Evolutionary conservation across 2,888 invertebrate genomes (phyloP).

Genomic region (Tetragonisca angustula): DNA sequence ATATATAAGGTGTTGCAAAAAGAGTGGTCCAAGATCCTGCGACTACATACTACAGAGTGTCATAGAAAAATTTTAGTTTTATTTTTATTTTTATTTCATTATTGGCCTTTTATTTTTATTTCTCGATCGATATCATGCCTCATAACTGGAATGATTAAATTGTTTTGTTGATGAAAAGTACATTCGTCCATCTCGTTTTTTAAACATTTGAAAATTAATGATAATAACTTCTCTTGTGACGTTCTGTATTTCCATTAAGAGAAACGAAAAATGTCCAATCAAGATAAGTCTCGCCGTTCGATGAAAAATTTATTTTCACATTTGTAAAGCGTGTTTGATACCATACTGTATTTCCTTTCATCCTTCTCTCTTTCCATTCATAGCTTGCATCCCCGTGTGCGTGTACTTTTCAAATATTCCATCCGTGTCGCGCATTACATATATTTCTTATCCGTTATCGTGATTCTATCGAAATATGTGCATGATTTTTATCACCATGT

Average conservation of each 20-base stretch:
- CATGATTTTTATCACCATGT: too few species aligned
- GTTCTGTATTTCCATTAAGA: not conserved
- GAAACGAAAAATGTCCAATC: not conserved
- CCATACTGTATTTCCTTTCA: too few species aligned
- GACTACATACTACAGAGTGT: too few species aligned
- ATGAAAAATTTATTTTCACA: too few species aligned
- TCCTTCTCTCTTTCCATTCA: too few species aligned
- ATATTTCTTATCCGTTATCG: too few species aligned
- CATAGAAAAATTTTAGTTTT: not conserved
- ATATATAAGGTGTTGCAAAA: not conserved
- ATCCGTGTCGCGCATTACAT: too few species aligned
- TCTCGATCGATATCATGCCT: not conserved
- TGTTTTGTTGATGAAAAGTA: not conserved
- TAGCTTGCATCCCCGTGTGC: too few species aligned
- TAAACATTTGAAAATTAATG: not conserved
- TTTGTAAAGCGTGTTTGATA: too few species aligned
- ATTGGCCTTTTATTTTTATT: not conserved
- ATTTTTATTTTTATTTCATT: not conserved
- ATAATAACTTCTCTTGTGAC: not conserved
- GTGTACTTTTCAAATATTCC: too few species aligned
- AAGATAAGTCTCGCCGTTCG: too few species aligned
- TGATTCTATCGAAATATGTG: too few species aligned
- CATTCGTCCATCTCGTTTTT: not conserved
- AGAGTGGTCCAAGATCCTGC: not conserved
- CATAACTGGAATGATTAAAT: not conserved